Percentiles rank a stretch among this genome's conserved stretches.
Evolutionary conservation across 2,888 invertebrate genomes (phyloP).

Genomic region (Tetragonisca angustula): DNA sequence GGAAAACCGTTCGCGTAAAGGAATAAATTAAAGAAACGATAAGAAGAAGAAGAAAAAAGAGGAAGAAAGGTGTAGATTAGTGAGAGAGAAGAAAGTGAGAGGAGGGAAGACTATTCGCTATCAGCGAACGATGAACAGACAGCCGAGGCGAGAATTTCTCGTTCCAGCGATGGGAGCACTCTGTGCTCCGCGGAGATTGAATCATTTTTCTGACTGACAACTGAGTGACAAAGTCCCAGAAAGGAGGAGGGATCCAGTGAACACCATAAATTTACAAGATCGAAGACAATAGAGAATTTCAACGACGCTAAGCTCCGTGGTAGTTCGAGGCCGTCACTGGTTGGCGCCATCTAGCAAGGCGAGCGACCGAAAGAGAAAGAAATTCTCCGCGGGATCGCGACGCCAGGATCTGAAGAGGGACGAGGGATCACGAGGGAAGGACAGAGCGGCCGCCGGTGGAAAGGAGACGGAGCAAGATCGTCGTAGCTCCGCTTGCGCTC

Average conservation of each 20-base stretch:
- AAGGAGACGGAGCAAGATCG: slow-evolving; percentile 68
- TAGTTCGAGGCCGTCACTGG: slow-evolving; percentile 31
- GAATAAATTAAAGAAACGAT: background rate
- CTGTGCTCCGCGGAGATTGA: background rate
- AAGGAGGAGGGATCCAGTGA: background rate
- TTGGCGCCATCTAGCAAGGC: slow-evolving; percentile 59
- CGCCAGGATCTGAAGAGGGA: slow-evolving; percentile 59
- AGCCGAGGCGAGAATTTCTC: background rate
- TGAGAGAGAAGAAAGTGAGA: background rate
- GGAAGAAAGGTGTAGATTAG: background rate
- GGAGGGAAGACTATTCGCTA: slow-evolving; percentile 10
- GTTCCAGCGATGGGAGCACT: background rate
- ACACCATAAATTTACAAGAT: too few species aligned
- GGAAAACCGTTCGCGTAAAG: too few species aligned
- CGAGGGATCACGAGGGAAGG: slow-evolving; percentile 47
- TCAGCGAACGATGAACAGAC: slow-evolving; percentile 20
- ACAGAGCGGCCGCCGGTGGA: slow-evolving; percentile 41
- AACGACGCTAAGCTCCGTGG: background rate
- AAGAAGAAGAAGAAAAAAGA: slow-evolving; percentile 10
- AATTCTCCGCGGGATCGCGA: slow-evolving; percentile 46
- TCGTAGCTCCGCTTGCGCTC: slow-evolving; percentile 74
- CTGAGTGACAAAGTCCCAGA: background rate
- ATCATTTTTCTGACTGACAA: background rate
- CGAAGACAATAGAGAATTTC: background rate
- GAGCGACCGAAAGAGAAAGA: slow-evolving; percentile 55